Conservation (phyloP, 2,113 vertebrate genomes). For the Australoheros scitulus region DNA sequence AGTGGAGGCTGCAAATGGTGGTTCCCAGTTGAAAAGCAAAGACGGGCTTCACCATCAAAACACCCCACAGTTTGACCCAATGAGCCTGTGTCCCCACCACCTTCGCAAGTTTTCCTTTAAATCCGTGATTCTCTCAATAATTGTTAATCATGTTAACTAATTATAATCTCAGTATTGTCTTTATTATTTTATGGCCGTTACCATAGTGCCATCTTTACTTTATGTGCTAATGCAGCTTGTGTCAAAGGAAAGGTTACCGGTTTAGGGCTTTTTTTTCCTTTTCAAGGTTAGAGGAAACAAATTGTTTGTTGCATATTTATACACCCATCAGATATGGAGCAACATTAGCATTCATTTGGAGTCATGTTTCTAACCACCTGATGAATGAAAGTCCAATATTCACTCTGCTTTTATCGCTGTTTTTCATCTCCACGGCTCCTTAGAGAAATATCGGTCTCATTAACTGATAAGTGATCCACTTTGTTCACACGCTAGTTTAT, state of each 20-base stretch:
- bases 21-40: too few relatives aligned
- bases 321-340: constrained; percentile 9
- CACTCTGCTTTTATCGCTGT: constrained; percentile 19
- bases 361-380: constrained; percentile 35
- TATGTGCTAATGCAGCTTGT: background rate
- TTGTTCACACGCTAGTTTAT: constrained; percentile 1
- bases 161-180: background rate
- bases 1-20: too few relatives aligned
- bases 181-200: background rate
- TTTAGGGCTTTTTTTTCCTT: background rate
- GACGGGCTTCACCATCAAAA: too few relatives aligned
- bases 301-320: constrained; percentile 11
- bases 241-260: background rate
- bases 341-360: constrained; percentile 35
- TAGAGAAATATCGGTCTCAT: constrained; percentile 31
- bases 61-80: background rate
- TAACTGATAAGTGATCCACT: constrained; percentile 29
- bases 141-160: background rate
- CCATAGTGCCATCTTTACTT: background rate
- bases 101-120: background rate
- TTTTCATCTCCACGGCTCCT: constrained; percentile 25
- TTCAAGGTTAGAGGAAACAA: constrained; percentile 17
- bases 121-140: background rate
- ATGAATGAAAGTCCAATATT: constrained; percentile 33
- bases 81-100: background rate